Conservation (phyloP, 1,140 invertebrate genomes). For the Leptinotarsa defecta region DNA sequence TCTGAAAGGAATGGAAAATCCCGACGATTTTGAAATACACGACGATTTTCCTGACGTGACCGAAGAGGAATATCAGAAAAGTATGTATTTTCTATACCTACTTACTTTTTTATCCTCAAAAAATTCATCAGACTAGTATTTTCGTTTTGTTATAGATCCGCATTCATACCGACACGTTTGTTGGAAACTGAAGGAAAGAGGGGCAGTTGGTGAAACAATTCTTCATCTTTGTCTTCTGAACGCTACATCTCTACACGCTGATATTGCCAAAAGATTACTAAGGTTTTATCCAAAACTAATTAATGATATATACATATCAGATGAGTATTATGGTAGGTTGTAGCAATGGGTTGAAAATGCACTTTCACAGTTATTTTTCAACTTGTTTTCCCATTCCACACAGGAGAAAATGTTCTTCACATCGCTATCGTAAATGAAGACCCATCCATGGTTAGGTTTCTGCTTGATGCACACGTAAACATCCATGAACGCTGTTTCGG, state of each 20-base stretch:
- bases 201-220: conserved; percentile 94
- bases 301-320: conserved; percentile 93
- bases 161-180: conserved; percentile 79
- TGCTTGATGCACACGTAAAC: conserved; percentile 89
- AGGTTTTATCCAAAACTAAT: conserved; percentile 93
- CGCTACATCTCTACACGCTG: conserved; percentile 87
- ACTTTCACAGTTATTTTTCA: not conserved
- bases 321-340: conserved; percentile 91
- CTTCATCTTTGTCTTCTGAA: conserved; percentile 92
- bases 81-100: conserved; percentile 31
- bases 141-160: conserved; percentile 47
- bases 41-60: conserved; percentile 68
- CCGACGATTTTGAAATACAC: conserved; percentile 80
- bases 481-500: conserved; percentile 90
- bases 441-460: conserved; percentile 94
- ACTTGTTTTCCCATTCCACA: not conserved
- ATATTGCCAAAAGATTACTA: conserved; percentile 89
- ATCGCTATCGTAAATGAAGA: conserved; percentile 99
- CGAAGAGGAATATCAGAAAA: conserved; percentile 55
- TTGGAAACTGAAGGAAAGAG: conserved; percentile 91
- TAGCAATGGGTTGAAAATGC: not conserved
- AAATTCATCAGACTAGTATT: not conserved
- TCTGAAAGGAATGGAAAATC: conserved; percentile 77
- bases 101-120: not conserved
- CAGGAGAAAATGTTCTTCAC: conserved; percentile 89